phyloP scores from a whole-genome alignment of 2,888 invertebrate species.

The Cryptocheilus praepositus region DNA sequence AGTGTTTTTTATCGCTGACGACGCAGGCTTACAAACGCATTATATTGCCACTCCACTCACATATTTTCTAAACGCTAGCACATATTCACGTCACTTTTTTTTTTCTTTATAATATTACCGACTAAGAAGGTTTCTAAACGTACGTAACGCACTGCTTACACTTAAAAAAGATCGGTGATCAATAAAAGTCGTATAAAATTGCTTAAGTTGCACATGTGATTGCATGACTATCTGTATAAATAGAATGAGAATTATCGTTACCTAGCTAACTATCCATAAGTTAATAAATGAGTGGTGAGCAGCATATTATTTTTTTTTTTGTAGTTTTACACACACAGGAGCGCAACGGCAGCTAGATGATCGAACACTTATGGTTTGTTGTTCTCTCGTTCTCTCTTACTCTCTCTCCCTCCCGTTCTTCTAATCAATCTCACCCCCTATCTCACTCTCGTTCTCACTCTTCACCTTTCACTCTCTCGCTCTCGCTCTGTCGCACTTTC shows the following conservation, averaged over 20 bases:
- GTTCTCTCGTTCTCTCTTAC: constrained; percentile 43
- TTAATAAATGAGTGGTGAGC: constrained; percentile 61
- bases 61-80: constrained; percentile 31
- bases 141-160: constrained; percentile 52
- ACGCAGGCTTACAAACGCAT: constrained; percentile 22
- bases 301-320: constrained; percentile 37
- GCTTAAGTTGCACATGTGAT: constrained; percentile 66
- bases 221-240: constrained; percentile 63
- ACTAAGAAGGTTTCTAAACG: constrained; percentile 48
- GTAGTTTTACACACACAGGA: constrained; percentile 59
- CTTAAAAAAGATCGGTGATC: constrained; percentile 60
- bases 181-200: constrained; percentile 71
- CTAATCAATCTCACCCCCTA: constrained; percentile 26
- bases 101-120: constrained; percentile 33
- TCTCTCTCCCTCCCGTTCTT: constrained; percentile 39
- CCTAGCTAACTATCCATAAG: constrained; percentile 51
- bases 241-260: constrained; percentile 59
- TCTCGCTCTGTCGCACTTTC: constrained; percentile 36
- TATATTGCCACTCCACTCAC: constrained; percentile 39
- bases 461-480: constrained; percentile 30
- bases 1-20: constrained; percentile 27
- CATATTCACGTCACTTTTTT: constrained; percentile 25
- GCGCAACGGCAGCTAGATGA: constrained; percentile 71
- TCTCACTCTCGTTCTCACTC: constrained; percentile 5
- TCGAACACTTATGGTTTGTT: constrained; percentile 72